Conservation (phyloP, 2,888 invertebrate genomes). For the Entomobrya multifasciata region DNA sequence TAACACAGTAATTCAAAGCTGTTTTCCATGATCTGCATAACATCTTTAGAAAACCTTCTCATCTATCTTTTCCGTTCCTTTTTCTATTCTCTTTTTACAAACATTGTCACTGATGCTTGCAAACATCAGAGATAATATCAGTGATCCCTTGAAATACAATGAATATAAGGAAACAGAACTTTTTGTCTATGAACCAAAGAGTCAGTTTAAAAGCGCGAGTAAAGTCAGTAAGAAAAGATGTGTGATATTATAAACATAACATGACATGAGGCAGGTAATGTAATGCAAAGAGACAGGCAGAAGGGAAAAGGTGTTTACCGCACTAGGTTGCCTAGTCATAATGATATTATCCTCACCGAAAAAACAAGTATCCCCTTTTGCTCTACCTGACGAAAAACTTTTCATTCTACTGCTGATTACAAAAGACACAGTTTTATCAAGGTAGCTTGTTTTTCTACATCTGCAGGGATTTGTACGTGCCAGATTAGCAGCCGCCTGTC, state of each 20-base stretch:
- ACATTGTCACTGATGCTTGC: constrained; percentile 57
- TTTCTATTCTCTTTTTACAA: constrained; percentile 6
- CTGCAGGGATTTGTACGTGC: constrained; percentile 69
- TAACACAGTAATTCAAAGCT: constrained; percentile 3
- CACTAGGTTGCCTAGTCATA: constrained; percentile 34
- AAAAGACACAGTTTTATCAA: constrained; percentile 59
- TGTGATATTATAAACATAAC: not conserved
- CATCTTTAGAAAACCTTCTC: constrained; percentile 25
- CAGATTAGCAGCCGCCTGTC: constrained; percentile 65
- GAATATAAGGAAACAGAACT: constrained; percentile 24
- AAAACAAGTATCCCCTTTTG: not conserved
- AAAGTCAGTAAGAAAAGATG: not conserved
- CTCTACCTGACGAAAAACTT: constrained; percentile 51
- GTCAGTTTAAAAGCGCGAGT: constrained; percentile 20
- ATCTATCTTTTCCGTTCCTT: not conserved
- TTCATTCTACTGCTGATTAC: constrained; percentile 61
- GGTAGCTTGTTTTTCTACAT: constrained; percentile 57
- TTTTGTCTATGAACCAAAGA: constrained; percentile 35
- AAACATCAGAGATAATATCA: constrained; percentile 36
- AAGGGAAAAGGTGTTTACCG: constrained; percentile 52
- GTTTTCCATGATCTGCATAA: constrained; percentile 40
- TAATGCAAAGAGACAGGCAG: not conserved
- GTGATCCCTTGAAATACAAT: constrained; percentile 55
- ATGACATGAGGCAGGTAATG: not conserved
- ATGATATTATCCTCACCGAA: constrained; percentile 32